phyloP scores from a whole-genome alignment of 2,888 invertebrate genomes.

The Melieria crassipennis region DNA sequence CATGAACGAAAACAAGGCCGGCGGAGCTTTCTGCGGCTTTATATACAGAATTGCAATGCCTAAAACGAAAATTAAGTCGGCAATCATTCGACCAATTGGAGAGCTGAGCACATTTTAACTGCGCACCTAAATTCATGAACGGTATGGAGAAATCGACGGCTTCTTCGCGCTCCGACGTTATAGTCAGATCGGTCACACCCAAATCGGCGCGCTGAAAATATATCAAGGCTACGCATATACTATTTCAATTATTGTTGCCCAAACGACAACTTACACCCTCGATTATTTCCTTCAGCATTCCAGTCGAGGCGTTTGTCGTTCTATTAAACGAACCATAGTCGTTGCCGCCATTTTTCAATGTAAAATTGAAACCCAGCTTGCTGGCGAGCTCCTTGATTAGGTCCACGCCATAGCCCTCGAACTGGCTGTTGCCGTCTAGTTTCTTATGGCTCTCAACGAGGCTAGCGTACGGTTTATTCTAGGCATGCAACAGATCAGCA shows the following conservation, averaged over 20 bases:
- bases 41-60: slow-evolving; percentile 90
- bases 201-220: slow-evolving; percentile 81
- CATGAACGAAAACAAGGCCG: slow-evolving; percentile 90
- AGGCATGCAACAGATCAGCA: slow-evolving; percentile 10
- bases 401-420: slow-evolving; percentile 89
- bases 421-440: slow-evolving; percentile 81
- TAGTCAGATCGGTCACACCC: slow-evolving; percentile 90
- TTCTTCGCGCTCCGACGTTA: slow-evolving; percentile 86
- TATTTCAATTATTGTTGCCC: background rate
- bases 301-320: slow-evolving; percentile 78
- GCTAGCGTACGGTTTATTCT: slow-evolving; percentile 85
- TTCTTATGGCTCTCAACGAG: slow-evolving; percentile 74
- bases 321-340: slow-evolving; percentile 77
- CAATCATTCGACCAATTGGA: slow-evolving; percentile 7
- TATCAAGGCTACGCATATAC: background rate
- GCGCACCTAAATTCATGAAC: slow-evolving; percentile 86
- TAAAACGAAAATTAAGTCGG: slow-evolving; percentile 43
- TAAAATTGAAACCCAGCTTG: slow-evolving; percentile 83
- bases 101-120: background rate
- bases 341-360: slow-evolving; percentile 79
- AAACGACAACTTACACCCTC: slow-evolving; percentile 66
- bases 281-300: slow-evolving; percentile 85
- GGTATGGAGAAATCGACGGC: slow-evolving; percentile 95
- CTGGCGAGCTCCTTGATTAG: slow-evolving; percentile 81
- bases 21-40: slow-evolving; percentile 84